Conservation (phyloP, 2,888 invertebrate genomes). For the Encarsia formosa region DNA sequence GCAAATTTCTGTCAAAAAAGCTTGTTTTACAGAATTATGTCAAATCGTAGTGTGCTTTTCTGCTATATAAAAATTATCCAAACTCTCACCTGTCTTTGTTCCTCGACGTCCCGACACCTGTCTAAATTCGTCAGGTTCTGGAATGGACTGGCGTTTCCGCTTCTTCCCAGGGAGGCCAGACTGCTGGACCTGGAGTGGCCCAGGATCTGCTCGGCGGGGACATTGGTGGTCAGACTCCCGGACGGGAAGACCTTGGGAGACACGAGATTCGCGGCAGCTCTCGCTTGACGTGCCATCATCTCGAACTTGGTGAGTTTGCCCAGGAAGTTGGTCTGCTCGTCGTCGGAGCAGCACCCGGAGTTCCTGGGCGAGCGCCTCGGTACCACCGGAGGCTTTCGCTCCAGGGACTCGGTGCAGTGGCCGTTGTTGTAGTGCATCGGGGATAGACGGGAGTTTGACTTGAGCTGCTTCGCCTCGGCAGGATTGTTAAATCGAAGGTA, state of each 20-base stretch:
- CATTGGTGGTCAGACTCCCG: constrained; percentile 73
- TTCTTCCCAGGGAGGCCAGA: constrained; percentile 46
- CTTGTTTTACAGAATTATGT: no score
- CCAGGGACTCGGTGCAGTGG: constrained; percentile 33
- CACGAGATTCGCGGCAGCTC: constrained; percentile 43
- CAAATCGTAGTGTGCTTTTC: no score
- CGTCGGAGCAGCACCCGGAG: constrained; percentile 46
- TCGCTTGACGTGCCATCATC: constrained; percentile 62
- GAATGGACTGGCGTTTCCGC: constrained; percentile 39
- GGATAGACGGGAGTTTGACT: constrained; percentile 66
- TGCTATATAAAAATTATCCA: neutral
- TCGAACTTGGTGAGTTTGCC: constrained; percentile 79
- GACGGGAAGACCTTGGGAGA: constrained; percentile 80
- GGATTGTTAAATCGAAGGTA: constrained; percentile 92
- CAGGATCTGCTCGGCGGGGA: constrained; percentile 76
- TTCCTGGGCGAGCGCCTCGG: constrained; percentile 60
- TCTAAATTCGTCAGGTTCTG: constrained; percentile 42
- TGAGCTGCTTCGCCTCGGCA: constrained; percentile 81
- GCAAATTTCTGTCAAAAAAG: no score
- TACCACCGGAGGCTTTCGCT: constrained; percentile 63
- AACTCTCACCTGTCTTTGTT: constrained; percentile 6
- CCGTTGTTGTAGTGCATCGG: constrained; percentile 62
- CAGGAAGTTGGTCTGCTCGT: constrained; percentile 55
- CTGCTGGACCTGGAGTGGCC: constrained; percentile 45
- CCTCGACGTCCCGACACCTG: constrained; percentile 27